Base-by-base conservation (phyloP, 1,140 invertebrate species). In the Caenorhabditis brenneri region DNA sequence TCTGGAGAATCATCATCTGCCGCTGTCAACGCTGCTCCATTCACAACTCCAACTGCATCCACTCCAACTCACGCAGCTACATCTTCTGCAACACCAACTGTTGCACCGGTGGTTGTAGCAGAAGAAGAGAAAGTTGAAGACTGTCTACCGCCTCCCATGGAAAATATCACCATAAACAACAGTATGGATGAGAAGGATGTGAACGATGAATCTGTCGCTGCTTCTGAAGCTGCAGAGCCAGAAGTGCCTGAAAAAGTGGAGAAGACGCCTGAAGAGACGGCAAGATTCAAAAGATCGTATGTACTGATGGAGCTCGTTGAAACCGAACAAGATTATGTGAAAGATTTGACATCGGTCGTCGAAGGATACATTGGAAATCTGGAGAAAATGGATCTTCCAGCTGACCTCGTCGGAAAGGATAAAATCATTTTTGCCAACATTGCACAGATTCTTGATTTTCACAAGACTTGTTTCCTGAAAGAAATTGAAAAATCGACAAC, bases 401-500 rank as follows among this genome's bases (percentile, higher is more conserved):
- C 93, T 58, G 95, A 96, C 87, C 92, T 99, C 58, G 93, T 94
- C 83, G 96, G 96, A 22, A 97, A 98, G 89, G 95, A 97, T 89
- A 96, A 97, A 92, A 97, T 99, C 93, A 95, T 99, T 42, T 99
- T 99, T 92, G 97, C 97, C 36, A 99, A 99, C 91, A 95, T 99
- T 88, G 95, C 97, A 91, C 95, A 95, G 51, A 99, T 99, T 83
- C 98, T 96, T 91, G 96, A 99, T 91, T 99, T 96, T 95, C 97
- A 99, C 91, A 94, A 95, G 93, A 96, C 98, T 96, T 98, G 92
- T 88, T 98, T 99, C 91, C 91, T 95, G 55, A 94, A 94, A 92
- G 95, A 96, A 88, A 91, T 99, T 87, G 95, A 96, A 89, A 93
- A 94, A 87, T 97, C 96, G 92, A 91, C 96, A 87, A 94, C 95